Conservation (phyloP, 1,140 invertebrate species). For the Drosophila eugracilis region DNA sequence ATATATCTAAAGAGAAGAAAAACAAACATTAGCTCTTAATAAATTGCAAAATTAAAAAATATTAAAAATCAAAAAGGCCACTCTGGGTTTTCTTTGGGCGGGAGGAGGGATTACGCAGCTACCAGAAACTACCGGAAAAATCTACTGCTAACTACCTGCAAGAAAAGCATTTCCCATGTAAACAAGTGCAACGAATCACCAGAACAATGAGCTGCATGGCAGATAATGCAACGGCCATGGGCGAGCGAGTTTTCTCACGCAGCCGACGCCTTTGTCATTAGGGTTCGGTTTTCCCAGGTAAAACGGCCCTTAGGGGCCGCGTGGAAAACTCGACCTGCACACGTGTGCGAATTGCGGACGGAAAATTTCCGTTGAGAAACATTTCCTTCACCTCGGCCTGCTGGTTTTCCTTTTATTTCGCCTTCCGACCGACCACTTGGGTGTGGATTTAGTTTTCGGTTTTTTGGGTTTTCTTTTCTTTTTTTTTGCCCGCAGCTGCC, state of each 20-base stretch:
- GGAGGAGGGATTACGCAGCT: not conserved
- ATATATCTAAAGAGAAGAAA: slow-evolving; percentile 35
- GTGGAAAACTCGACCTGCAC: slow-evolving; percentile 53
- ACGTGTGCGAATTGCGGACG: slow-evolving; percentile 65
- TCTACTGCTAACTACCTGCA: slow-evolving; percentile 45
- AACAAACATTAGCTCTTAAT: slow-evolving; percentile 42
- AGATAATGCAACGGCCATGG: slow-evolving; percentile 55
- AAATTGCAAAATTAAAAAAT: slow-evolving; percentile 51
- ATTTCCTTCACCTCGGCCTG: slow-evolving; percentile 11
- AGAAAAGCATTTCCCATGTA: slow-evolving; percentile 63
- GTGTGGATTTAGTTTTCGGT: slow-evolving; percentile 40
- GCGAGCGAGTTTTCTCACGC: slow-evolving; percentile 74
- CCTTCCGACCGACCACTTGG: slow-evolving; percentile 18
- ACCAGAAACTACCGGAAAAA: slow-evolving; percentile 28
- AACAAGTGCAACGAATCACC: slow-evolving; percentile 77
- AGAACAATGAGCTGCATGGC: slow-evolving; percentile 38
- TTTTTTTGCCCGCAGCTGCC: slow-evolving; percentile 45
- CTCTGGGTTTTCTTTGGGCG: slow-evolving; percentile 11
- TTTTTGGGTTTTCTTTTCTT: slow-evolving; percentile 15
- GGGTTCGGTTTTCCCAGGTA: slow-evolving; percentile 66
- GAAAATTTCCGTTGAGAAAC: slow-evolving; percentile 41
- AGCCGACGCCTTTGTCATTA: slow-evolving; percentile 48
- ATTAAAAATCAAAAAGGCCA: slow-evolving; percentile 59
- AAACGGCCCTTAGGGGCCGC: slow-evolving; percentile 24
- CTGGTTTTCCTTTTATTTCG: slow-evolving; percentile 25